Evolutionary conservation across 2,113 vertebrate species (phyloP).

Genomic region (Odocoileus virginianus): DNA sequence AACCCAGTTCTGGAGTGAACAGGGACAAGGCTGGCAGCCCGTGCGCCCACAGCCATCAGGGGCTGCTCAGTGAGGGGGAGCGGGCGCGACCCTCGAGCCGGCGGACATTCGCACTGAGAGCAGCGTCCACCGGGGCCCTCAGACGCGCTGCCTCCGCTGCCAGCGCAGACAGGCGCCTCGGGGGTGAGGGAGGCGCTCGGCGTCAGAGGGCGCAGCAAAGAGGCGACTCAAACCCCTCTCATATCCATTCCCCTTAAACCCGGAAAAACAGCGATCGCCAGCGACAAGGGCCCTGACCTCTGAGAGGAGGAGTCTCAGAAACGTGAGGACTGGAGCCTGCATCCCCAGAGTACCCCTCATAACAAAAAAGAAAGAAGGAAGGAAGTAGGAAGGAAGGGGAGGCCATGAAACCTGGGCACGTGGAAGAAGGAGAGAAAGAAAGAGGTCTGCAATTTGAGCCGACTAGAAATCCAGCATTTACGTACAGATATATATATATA

Average conservation of each 20-base stretch:
- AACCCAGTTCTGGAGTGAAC: not conserved
- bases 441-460: too few relatives aligned
- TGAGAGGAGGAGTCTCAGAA: not conserved
- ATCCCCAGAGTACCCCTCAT: not conserved
- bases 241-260: not conserved
- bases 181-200: not conserved
- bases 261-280: not conserved
- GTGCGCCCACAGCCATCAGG: not conserved
- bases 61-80: not conserved
- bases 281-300: not conserved
- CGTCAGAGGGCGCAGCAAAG: fast-evolving
- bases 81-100: fast-evolving
- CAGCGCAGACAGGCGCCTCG: fast-evolving
- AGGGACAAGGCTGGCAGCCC: not conserved
- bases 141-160: fast-evolving
- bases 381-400: not conserved
- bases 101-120: fast-evolving
- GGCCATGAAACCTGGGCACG: not conserved
- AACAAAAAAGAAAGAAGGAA: not conserved
- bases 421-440: not conserved
- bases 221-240: too few relatives aligned
- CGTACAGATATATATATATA: fast-evolving
- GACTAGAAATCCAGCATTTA: fast-evolving
- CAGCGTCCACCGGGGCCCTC: fast-evolving
- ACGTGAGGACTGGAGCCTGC: fast-evolving